phyloP scores from a whole-genome alignment of 64 coral and sea anemone species.

The Cladopsammia gracilis region DNA sequence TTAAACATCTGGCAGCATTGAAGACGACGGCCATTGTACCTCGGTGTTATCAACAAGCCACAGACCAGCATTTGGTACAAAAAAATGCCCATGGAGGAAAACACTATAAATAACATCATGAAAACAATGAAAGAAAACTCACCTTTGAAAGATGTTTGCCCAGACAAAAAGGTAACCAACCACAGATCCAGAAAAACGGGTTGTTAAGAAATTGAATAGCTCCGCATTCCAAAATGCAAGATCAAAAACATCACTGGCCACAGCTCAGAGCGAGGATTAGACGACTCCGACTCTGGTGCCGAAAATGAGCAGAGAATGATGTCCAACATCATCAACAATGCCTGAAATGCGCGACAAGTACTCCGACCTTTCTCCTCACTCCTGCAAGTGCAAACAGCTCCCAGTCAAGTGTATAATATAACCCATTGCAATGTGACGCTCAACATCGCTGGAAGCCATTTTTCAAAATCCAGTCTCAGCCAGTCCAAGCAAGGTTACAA shows the following conservation, averaged over 20 bases:
- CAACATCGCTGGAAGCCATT: conserved; percentile 39
- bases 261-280: not conserved
- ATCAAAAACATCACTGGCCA: conserved; percentile 44
- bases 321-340: conserved; percentile 22
- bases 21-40: no score
- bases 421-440: conserved; percentile 36
- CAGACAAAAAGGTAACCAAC: no score
- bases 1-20: no score
- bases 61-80: no score
- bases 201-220: not conserved
- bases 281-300: conserved; percentile 45
- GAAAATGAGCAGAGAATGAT: conserved; percentile 34
- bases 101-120: no score
- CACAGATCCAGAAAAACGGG: no score
- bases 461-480: conserved; percentile 8
- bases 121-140: no score
- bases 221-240: conserved; percentile 24
- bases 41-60: no score
- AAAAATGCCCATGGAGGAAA: no score
- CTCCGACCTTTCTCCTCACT: not conserved
- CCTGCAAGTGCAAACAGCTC: not conserved
- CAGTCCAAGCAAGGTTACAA: not conserved
- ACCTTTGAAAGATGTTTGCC: no score
- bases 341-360: not conserved
- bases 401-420: conserved; percentile 25